Evolutionary conservation across 2,797 vertebrate genomes (phyloP).

Genomic region (Pangasius djambal): DNA sequence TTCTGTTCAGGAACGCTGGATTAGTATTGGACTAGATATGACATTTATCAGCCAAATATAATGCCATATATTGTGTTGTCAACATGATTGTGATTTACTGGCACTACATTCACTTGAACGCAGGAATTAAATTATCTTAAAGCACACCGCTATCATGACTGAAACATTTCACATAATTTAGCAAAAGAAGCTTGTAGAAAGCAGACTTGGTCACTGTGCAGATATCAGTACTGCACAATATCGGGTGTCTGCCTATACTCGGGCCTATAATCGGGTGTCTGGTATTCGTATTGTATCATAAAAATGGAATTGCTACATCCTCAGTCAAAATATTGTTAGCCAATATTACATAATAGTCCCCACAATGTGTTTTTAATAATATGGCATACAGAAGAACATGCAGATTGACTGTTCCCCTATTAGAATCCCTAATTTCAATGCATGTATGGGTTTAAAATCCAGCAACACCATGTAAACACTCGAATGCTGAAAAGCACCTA

Average conservation of each 20-base stretch:
- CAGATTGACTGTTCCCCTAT: neutral
- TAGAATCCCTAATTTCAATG: neutral
- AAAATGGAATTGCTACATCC: neutral
- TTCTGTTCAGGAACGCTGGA: neutral
- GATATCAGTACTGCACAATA: neutral
- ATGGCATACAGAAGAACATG: neutral
- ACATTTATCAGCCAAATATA: neutral
- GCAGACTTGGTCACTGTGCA: neutral
- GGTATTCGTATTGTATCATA: neutral
- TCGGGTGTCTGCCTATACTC: neutral
- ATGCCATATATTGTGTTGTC: neutral
- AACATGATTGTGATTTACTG: constrained; percentile 4
- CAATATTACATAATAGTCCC: neutral
- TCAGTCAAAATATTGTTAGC: neutral
- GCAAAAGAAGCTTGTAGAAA: neutral
- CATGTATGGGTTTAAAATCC: neutral
- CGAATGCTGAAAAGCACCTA: neutral
- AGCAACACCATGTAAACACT: neutral
- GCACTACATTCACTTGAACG: neutral
- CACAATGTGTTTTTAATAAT: neutral
- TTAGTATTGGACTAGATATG: neutral
- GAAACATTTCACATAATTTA: neutral
- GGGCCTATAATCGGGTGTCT: neutral
- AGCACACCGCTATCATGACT: neutral
- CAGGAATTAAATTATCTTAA: neutral